phyloP scores from a whole-genome alignment of 2,888 invertebrate species.

The Drosophila heteroneura region DNA sequence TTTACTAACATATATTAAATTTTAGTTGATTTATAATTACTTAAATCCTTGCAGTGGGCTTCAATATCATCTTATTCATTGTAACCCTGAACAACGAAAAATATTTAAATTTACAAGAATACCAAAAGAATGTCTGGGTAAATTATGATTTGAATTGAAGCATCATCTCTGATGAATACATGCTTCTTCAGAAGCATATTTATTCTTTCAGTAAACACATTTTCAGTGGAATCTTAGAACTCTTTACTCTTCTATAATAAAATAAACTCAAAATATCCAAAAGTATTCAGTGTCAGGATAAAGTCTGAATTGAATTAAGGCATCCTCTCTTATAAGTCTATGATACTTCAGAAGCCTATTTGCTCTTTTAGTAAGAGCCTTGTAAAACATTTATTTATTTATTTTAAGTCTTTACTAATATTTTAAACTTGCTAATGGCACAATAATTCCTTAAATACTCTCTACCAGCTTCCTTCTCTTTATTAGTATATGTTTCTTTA shows the following conservation, averaged over 20 bases:
- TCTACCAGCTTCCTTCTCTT: accelerated
- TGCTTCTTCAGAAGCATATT: background rate
- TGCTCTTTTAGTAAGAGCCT: background rate
- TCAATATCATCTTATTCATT: background rate
- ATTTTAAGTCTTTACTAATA: background rate
- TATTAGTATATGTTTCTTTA: accelerated
- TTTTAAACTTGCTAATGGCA: background rate
- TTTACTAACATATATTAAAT: background rate
- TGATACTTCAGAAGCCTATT: background rate
- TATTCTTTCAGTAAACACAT: too few species aligned
- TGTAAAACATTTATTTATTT: background rate
- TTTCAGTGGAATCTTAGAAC: too few species aligned
- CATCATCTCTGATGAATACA: background rate
- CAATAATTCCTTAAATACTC: background rate
- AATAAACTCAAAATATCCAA: background rate
- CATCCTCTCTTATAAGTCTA: background rate
- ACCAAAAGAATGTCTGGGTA: background rate
- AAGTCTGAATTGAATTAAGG: background rate
- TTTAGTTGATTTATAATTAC: background rate
- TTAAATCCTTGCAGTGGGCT: background rate
- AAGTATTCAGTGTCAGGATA: background rate
- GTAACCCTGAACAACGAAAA: too few species aligned
- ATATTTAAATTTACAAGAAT: background rate
- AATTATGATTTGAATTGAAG: background rate
- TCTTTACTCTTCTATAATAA: too few species aligned